Percentiles rank a stretch among this genome's conserved stretches.
phyloP scores from a whole-genome alignment of 2,797 vertebrate genomes.

The Ibycter americanus region DNA sequence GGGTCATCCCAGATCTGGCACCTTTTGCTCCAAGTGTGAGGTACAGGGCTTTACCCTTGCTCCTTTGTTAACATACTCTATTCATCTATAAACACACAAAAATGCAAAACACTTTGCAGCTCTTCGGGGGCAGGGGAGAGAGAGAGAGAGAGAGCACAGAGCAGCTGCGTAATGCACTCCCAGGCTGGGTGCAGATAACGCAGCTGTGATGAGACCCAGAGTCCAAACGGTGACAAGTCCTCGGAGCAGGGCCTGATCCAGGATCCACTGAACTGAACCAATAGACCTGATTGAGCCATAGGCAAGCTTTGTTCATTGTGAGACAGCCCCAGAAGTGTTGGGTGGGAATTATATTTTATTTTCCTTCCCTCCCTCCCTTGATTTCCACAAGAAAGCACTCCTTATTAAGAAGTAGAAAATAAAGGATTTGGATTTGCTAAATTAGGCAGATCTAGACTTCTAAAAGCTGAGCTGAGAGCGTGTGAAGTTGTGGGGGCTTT shows the following conservation, averaged over 20 bases:
- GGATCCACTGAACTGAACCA: not conserved
- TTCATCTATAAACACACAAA: not conserved
- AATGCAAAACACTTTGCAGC: not conserved
- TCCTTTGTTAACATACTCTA: not conserved
- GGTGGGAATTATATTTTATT: not conserved
- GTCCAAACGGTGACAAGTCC: not conserved
- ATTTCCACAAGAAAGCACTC: not conserved
- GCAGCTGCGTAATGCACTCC: not conserved
- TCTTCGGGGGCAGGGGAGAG: not conserved
- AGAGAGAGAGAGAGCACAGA: not conserved
- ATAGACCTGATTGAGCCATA: rapidly evolving
- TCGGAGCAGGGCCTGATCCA: not conserved
- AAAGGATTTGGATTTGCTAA: not conserved
- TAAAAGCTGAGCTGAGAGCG: not conserved
- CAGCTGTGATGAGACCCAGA: not conserved
- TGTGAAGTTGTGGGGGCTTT: not conserved
- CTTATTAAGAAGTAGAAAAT: not conserved
- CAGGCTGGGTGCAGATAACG: not conserved
- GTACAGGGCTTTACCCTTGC: not conserved
- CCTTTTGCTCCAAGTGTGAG: not conserved
- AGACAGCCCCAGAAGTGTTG: not conserved
- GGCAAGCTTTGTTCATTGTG: not conserved
- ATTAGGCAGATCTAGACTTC: not conserved
- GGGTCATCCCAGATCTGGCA: not conserved
- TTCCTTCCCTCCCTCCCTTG: not conserved